Evolutionary conservation across 2,113 vertebrate genomes (phyloP), one percentile per base, ranked within the genome.

Genomic region (Bufo bufo): DNA sequence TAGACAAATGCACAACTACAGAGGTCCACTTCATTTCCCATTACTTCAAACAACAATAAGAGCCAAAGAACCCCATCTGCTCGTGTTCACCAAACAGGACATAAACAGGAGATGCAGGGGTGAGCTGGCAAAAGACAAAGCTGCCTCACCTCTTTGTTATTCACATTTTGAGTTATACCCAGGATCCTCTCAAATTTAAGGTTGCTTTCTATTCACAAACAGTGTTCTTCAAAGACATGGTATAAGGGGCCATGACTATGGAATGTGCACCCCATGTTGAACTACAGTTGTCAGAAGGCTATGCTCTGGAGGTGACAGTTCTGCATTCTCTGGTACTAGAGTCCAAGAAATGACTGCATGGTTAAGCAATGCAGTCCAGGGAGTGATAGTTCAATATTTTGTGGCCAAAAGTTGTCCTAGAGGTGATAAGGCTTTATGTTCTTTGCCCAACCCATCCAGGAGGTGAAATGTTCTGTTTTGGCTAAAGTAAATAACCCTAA

Each of bases 361-460:
- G 71, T 59, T 84, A 10, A 77, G 81, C 14, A 84, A 88, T 88
- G 72, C 20, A 10, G 71, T 75, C 72, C 59, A 66, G 78, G 58
- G 19, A 88, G 17, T 77, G 81, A 77, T 59, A 52, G 87, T 84
- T 77, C 59, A 84, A 20, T 77, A 84, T 63, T 77, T 45, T 72
- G 58, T n/a, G 47, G 56, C 87, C 87, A 88, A 82, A 13, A 49
- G 71, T 52, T 52, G 71, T 66, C 81, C 47, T 66, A 77, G 86
- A 88, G 66, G 81, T 77, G 87, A 88, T 84, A 84, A 45, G 49
- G 71, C 54, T 43, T 77, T 88, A 47, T 84, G 87, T 77, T 88
- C 81, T 13, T 77, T 2, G 23, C 81, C 87, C 87, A 88, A 47
- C 23, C 81, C 63, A 71, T 77, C 47, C 58, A 77, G 71, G 87